A percentile compares a stretch with the other conserved stretches of the same genome.
Evolutionary conservation across 1,140 invertebrate genomes (phyloP).

Genomic region (Pomacea maculata): DNA sequence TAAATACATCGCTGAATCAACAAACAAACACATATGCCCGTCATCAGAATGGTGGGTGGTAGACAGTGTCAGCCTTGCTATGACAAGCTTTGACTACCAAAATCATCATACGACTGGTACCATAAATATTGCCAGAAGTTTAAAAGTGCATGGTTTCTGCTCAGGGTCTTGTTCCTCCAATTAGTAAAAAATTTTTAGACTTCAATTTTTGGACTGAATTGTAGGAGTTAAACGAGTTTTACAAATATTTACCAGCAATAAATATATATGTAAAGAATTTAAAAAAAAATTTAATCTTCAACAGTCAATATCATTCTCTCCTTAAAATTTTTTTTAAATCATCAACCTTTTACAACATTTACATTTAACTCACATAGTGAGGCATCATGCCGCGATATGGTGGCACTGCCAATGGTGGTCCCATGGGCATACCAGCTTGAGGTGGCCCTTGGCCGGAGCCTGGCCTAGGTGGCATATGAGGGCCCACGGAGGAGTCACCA

Average conservation of each 20-base stretch:
- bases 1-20: no score
- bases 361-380: slow-evolving; percentile 63
- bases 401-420: slow-evolving; percentile 59
- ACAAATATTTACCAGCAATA: no score
- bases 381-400: slow-evolving; percentile 78
- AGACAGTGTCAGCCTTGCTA: background rate
- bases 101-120: background rate
- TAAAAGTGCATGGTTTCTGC: no score
- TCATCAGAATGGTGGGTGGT: background rate
- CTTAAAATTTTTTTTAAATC: no score
- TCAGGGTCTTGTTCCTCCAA: no score
- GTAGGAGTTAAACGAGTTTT: no score
- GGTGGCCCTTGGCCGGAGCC: slow-evolving; percentile 58
- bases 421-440: slow-evolving; percentile 58
- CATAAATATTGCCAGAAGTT: no score
- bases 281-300: no score
- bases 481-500: slow-evolving; percentile 68
- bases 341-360: background rate
- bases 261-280: no score
- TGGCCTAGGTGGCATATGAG: slow-evolving; percentile 70
- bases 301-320: background rate
- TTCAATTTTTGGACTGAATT: no score
- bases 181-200: no score
- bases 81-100: background rate
- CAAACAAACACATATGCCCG: background rate